A percentile compares a stretch with the other conserved stretches of the same genome.
Evolutionary conservation across 2,113 vertebrate genomes (phyloP).

Genomic region (Trichomycterus rosablanca): DNA sequence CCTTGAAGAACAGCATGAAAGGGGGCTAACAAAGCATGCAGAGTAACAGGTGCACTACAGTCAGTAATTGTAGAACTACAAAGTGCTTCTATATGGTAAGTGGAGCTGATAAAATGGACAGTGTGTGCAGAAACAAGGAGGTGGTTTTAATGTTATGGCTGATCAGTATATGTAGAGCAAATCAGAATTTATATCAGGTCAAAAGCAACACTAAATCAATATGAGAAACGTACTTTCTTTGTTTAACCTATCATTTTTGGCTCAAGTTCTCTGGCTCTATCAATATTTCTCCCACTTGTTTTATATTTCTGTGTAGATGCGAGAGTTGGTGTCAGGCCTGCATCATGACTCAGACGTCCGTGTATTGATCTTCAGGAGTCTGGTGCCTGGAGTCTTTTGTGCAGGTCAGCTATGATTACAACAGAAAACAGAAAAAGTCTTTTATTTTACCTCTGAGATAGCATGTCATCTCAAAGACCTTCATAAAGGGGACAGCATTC

Average conservation of each 20-base stretch:
- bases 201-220: conserved; percentile 9
- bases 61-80: too few relatives aligned
- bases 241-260: not conserved
- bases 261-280: conserved; percentile 4
- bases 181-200: conserved; percentile 13
- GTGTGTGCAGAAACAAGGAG: too few relatives aligned
- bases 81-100: too few relatives aligned
- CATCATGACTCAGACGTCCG: conserved; percentile 68
- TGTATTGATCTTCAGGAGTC: conserved; percentile 83
- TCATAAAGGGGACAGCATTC: too few relatives aligned
- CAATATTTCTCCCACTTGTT: conserved; percentile 2
- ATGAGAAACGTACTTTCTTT: conserved; percentile 7
- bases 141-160: too few relatives aligned
- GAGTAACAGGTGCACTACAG: too few relatives aligned
- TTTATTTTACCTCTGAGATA: not conserved
- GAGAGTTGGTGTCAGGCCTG: conserved; percentile 69
- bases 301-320: conserved; percentile 65
- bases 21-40: too few relatives aligned
- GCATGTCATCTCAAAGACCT: not conserved
- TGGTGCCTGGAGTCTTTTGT: conserved; percentile 86
- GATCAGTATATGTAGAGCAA: not conserved
- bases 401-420: conserved; percentile 73
- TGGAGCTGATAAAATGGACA: too few relatives aligned
- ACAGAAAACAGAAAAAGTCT: not conserved
- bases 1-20: too few relatives aligned